Conservation (phyloP, 2,113 vertebrate genomes). For the Stigmatopora argus region DNA sequence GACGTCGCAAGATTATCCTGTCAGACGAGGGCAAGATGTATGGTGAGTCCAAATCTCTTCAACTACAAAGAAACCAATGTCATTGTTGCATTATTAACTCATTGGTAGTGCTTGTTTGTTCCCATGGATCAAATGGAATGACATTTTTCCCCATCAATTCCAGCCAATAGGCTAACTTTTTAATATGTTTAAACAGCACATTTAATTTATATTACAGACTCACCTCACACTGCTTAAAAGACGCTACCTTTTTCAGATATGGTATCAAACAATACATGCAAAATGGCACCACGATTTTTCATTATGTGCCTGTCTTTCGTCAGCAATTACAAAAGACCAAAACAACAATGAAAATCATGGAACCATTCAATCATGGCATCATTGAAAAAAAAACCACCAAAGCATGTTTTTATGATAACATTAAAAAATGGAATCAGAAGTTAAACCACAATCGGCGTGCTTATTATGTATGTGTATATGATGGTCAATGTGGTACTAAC, state of each 20-base stretch:
- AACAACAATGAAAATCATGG: not conserved
- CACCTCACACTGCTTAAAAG: not conserved
- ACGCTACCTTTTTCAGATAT: not conserved
- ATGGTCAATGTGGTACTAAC: slow-evolving; percentile 12
- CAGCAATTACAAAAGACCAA: not conserved
- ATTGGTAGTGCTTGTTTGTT: no score
- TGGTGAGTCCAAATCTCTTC: slow-evolving; percentile 77
- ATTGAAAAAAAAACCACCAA: not conserved
- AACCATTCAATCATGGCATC: not conserved
- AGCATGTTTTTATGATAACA: not conserved
- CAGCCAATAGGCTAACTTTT: no score
- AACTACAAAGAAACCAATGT: not conserved
- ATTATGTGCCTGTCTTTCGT: not conserved
- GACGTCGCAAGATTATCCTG: slow-evolving; percentile 98
- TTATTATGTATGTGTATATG: not conserved
- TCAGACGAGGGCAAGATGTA: slow-evolving; percentile 99
- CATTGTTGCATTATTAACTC: no score
- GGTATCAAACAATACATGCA: not conserved
- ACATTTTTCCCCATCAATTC: no score
- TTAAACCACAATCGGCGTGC: not conserved
- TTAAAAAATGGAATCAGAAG: not conserved
- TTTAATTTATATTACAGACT: not conserved
- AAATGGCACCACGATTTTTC: not conserved
- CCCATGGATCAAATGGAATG: no score
- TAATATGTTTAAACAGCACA: no score